Base-by-base conservation (phyloP, 1,140 invertebrate species). In the Cyclina sinensis region DNA sequence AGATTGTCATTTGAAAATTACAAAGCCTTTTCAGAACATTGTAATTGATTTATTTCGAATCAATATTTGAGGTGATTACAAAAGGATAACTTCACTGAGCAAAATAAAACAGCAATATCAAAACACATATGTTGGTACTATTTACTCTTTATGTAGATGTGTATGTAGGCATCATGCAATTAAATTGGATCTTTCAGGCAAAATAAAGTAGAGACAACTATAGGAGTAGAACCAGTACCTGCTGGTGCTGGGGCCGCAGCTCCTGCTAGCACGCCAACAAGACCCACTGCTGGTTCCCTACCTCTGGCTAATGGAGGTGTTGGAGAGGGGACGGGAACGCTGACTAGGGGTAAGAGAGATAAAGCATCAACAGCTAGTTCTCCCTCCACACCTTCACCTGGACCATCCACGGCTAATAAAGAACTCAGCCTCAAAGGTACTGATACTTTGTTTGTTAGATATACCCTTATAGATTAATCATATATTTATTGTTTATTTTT, bases 251-350 rank as follows among this genome's bases (percentile, higher is more conserved):
- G 24, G 18, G 43, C n/a, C 30, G 68, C 39, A 16, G 83, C 54
- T 21, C 39, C 88, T 1, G 46, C 88, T 18, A 90, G 89, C 21
- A 68, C 62, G 14, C 39, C 91, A 74, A 51, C 81, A 46, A 57
- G 80, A 2, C 4, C 37, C 24, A 68, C 46, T 2, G 24, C 65
- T 21, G 21, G 35, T 39, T 54, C 18, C 85, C 83, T 86, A 59
- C 90, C 39, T 57, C 89, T 74, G 83, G 39, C 68, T 54, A 68
- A 59, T 54, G 59, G 74, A 35, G 39, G 92, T 14, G 95, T 95
- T 18, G 96, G 97, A 89, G 96, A 97, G 90, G 95, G 97, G 27
- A 93, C 97, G 30, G 97, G 97, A 92, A 96, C 96, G 62, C 95
- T 97, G 16, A 96, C 97, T 18, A 97, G 65, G 37, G 39, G 43